These are phyloP conservation scores for Catocala nupta DNA, from an alignment of 2,888 invertebrate species.

Conservation along the genomic window DNA sequence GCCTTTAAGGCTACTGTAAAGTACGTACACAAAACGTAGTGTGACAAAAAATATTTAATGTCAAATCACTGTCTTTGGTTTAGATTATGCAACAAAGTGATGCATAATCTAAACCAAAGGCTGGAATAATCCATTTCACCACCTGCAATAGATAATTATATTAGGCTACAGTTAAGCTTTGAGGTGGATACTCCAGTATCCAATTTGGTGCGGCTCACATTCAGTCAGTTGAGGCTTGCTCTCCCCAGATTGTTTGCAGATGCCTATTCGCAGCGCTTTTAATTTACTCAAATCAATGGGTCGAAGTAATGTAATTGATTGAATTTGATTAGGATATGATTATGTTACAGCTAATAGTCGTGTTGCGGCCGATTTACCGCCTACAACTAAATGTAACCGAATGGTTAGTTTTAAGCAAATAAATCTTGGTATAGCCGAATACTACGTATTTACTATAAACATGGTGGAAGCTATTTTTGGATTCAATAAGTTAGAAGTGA, in stretches of 20 bases:
- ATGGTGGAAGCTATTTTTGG: too few relatives aligned
- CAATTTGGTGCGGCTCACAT: background rate
- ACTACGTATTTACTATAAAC: too few relatives aligned
- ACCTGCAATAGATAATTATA: background rate
- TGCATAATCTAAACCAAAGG: background rate
- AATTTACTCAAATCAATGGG: slow-evolving; percentile 9
- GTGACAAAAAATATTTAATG: too few relatives aligned
- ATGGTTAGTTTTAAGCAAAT: too few relatives aligned
- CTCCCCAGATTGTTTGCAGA: slow-evolving; percentile 1
- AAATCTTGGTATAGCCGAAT: too few relatives aligned
- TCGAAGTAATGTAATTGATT: slow-evolving; percentile 1
- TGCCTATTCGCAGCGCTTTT: background rate
- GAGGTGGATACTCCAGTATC: background rate
- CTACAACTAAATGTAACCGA: too few relatives aligned
- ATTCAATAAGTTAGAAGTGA: too few relatives aligned
- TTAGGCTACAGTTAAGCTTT: background rate
- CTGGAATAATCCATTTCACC: background rate
- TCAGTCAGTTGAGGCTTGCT: slow-evolving; percentile 1
- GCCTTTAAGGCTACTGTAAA: too few relatives aligned
- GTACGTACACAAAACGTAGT: too few relatives aligned
- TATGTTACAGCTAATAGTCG: background rate
- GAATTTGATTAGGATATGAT: slow-evolving; percentile 19
- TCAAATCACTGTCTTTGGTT: too few relatives aligned
- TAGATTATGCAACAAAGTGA: too few relatives aligned
- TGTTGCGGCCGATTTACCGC: too few relatives aligned